A percentile compares a stretch with the other conserved stretches of the same genome.
Evolutionary conservation across 2,888 invertebrate species (phyloP).

Genomic region (Steinernema carpocapsae): DNA sequence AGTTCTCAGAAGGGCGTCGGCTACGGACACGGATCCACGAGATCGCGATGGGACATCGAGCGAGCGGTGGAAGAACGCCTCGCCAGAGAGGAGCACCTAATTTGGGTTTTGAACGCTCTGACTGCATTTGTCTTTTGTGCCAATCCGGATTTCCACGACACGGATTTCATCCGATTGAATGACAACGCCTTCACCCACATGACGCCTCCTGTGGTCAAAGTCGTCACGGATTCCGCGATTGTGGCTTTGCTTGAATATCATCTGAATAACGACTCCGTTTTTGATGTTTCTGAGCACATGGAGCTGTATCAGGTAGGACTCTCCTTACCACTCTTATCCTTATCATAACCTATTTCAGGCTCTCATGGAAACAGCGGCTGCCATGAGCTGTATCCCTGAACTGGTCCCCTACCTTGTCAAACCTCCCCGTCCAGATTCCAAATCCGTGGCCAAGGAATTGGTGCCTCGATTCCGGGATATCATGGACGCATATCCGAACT

Average conservation of each 20-base stretch:
- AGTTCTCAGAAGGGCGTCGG: constrained; percentile 54
- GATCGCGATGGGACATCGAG: constrained; percentile 66
- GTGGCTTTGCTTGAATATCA: constrained; percentile 64
- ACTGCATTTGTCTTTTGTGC: constrained; percentile 57
- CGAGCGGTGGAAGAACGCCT: constrained; percentile 61
- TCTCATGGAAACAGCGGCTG: constrained; percentile 62
- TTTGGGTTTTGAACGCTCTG: constrained; percentile 65
- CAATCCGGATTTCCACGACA: constrained; percentile 41
- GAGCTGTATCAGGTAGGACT: constrained; percentile 65
- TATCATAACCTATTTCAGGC: constrained; percentile 43
- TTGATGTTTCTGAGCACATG: constrained; percentile 67
- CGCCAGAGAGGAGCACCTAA: constrained; percentile 65
- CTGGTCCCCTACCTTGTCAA: constrained; percentile 59
- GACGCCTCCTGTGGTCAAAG: constrained; percentile 42
- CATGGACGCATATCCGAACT: constrained; percentile 56
- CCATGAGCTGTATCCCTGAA: constrained; percentile 56
- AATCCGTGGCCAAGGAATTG: constrained; percentile 65
- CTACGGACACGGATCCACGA: constrained; percentile 67
- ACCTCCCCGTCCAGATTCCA: constrained; percentile 52
- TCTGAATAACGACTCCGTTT: constrained; percentile 66
- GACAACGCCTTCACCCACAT: constrained; percentile 41
- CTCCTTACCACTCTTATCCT: constrained; percentile 22
- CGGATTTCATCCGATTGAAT: neutral
- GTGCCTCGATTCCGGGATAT: constrained; percentile 64
- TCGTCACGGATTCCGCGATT: constrained; percentile 50